Conservation (phyloP, 1,140 invertebrate species). For the Drosophila pallidifrons region DNA sequence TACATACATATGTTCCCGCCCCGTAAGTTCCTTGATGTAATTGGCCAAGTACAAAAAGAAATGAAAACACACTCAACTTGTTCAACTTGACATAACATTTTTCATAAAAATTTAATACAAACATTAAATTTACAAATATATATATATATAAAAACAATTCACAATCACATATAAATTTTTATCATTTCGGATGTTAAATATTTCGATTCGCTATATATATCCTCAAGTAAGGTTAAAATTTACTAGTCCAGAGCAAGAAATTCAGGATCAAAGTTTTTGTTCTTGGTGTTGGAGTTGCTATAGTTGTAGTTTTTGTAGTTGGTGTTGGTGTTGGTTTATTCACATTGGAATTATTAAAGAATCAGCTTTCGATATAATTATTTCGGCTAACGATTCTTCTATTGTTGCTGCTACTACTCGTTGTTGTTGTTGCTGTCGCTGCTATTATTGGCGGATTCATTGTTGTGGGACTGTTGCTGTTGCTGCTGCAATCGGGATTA, state of each 20-base stretch:
- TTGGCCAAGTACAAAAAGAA: constrained; percentile 23
- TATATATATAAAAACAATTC: constrained; percentile 82
- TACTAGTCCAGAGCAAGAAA: constrained; percentile 81
- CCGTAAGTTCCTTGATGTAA: constrained; percentile 35
- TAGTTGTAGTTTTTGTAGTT: constrained; percentile 31
- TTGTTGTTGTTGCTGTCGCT: constrained; percentile 3
- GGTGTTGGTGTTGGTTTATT: constrained; percentile 33
- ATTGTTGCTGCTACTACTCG: neutral
- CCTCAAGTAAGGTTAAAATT: constrained; percentile 79
- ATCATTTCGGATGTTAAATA: constrained; percentile 80
- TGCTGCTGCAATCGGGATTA: constrained; percentile 14
- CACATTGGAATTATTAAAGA: constrained; percentile 41
- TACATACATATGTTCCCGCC: neutral
- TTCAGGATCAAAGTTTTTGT: constrained; percentile 75
- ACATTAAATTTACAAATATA: constrained; percentile 82
- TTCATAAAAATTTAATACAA: constrained; percentile 83
- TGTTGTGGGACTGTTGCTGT: constrained; percentile 26
- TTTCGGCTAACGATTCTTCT: constrained; percentile 21
- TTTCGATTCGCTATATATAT: constrained; percentile 77
- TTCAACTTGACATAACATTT: constrained; percentile 82
- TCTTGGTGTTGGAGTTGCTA: constrained; percentile 39
- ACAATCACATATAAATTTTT: constrained; percentile 83
- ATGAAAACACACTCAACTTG: constrained; percentile 21
- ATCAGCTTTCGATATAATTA: constrained; percentile 65
- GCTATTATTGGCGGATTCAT: constrained; percentile 28